Evolutionary conservation across 2,888 invertebrate species (phyloP), one percentile per base, ranked within the genome.

Genomic region (Monopis laevigella): DNA sequence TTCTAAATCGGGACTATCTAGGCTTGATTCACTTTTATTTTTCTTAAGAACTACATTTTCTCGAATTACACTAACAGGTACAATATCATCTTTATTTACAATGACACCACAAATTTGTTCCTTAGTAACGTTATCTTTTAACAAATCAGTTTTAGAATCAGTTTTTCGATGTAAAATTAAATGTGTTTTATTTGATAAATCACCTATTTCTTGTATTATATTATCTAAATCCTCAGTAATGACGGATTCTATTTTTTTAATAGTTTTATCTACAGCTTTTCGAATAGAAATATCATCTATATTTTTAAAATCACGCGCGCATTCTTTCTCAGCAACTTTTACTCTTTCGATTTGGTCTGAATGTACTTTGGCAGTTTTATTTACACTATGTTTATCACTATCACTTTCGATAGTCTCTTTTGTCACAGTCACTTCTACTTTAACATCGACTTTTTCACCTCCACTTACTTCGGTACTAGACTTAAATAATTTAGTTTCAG

Each of bases 1-100:
- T 56, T 82, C 82, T 45, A 81, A 50, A 50, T 82, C 82, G 0
- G 82, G 80, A 51, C 82, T 82, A 41, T 82, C 82, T n/a, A 81
- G 53, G 51, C 78, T 81, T 10, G 81, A 80, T 51, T 82, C 82
- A 43, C 78, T 81, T 48, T 74, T 78, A 54, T 81, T 78, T 45
- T 82, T 82, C 64, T 81, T 80, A 59, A 81, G 65, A 46, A 73
- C 65, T 59, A 77, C 57, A 48, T 54, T 68, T 27, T 75, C 72
- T 45, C 61, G 58, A 50, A 59, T 55, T 42, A 53, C 27, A 52
- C 52, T 61, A 55, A 48, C 69, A 67, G 72, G 75, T 70, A 71
- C 70, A 50, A 55, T 55, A 2, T 8, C 11, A n/a, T 26, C 11
- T 4, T 3, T 26, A 54, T 57, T 56, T 11, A 17, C 54, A 41